Evolutionary conservation across 2,888 invertebrate genomes (phyloP).

Genomic region (Sabatieria punctata): DNA sequence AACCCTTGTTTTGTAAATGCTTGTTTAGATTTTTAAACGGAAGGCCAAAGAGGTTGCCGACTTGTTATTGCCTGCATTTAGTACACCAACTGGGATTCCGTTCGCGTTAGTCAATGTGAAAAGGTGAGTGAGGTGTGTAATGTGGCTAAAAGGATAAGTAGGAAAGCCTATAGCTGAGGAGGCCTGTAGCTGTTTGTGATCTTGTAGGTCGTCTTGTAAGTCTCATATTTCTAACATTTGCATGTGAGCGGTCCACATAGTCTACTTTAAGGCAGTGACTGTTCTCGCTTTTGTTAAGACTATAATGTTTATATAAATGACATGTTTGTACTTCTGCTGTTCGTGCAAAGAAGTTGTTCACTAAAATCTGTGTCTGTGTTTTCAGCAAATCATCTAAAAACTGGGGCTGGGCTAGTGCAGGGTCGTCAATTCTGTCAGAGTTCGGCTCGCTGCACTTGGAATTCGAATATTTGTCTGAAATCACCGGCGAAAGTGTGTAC

Average conservation of each 20-base stretch:
- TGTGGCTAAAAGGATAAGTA: too few relatives aligned
- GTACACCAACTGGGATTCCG: constrained; percentile 89
- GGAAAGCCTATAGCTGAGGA: too few relatives aligned
- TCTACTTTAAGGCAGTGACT: too few relatives aligned
- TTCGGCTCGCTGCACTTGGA: constrained; percentile 91
- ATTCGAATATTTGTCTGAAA: constrained; percentile 81
- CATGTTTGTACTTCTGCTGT: constrained; percentile 1
- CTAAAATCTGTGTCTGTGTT: constrained; percentile 52
- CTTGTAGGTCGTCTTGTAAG: too few relatives aligned
- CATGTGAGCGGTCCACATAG: too few relatives aligned
- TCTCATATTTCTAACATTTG: too few relatives aligned
- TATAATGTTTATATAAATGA: too few relatives aligned
- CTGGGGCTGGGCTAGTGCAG: constrained; percentile 89
- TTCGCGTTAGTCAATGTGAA: constrained; percentile 79
- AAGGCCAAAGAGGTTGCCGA: constrained; percentile 82
- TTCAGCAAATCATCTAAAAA: constrained; percentile 49
- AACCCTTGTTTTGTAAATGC: too few relatives aligned
- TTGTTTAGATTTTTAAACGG: constrained; percentile 56
- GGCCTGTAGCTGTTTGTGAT: too few relatives aligned
- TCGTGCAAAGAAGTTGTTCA: constrained; percentile 64
- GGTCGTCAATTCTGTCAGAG: constrained; percentile 77
- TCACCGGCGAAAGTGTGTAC: constrained; percentile 76
- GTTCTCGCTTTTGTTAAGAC: not conserved
- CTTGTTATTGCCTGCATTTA: constrained; percentile 83
- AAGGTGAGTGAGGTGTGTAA: constrained; percentile 61